phyloP scores from a whole-genome alignment of 2,113 vertebrate genomes.

The Saccopteryx leptura region DNA sequence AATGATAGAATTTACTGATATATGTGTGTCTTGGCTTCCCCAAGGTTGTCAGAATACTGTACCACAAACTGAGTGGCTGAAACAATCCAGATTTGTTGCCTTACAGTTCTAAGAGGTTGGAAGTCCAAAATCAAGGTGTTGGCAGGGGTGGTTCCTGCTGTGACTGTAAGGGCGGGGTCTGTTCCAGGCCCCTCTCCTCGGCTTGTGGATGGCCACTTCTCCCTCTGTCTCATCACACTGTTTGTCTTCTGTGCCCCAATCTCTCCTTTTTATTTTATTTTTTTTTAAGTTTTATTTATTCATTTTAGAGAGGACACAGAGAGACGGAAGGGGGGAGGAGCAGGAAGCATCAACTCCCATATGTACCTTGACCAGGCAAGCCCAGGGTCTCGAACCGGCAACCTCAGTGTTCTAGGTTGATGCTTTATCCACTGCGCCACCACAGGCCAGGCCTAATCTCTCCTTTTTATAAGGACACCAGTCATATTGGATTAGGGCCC shows the following conservation, averaged over 20 bases:
- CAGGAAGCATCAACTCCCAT: no score
- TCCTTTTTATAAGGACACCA: not conserved
- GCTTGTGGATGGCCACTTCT: not conserved
- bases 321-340: no score
- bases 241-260: not conserved
- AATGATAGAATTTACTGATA: not conserved
- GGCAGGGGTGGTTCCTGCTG: not conserved
- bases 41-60: not conserved
- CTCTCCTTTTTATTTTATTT: not conserved
- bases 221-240: not conserved
- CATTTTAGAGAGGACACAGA: no score
- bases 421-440: no score
- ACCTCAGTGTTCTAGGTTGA: no score
- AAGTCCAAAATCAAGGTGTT: not conserved
- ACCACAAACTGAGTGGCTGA: not conserved
- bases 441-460: not conserved
- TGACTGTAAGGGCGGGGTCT: not conserved
- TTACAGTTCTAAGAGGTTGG: not conserved
- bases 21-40: not conserved
- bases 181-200: not conserved
- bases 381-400: no score
- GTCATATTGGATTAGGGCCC: not conserved
- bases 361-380: no score
- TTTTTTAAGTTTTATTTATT: no score
- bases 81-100: not conserved